Evolutionary conservation across 2,113 vertebrate species (phyloP), one percentile per base, ranked within the genome.

Genomic region (Gopherus evgoodei): DNA sequence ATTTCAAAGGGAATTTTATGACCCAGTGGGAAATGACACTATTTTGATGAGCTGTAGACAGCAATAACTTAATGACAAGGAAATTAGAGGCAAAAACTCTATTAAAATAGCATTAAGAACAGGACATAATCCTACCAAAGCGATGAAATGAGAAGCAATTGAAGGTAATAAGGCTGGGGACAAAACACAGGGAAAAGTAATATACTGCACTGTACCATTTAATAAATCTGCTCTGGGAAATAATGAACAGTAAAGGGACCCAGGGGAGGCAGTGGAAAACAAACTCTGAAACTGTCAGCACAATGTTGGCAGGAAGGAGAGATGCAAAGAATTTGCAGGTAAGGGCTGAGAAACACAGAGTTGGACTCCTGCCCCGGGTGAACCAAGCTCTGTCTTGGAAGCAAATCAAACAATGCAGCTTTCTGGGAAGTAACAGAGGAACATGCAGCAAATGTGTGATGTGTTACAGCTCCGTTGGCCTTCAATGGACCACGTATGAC

Each of bases 61-160:
- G 86, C 91, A 93, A 89, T 90, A 86, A 89, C 83, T 90, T 93
- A 89, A 92, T 86, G 78, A 90, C 83, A 86, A 93, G 87, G 91
- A 93, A 93, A 93, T 93, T 93, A 89, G 87, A 93, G 81, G 72
- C 76, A 85, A 89, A 89, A 87, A 87, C 83, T 94, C 93, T 94
- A 94, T 94, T 90, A 90, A 88, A 84, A 88, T 87, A 84, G 81
- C 93, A 91, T 94, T 94, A 90, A 90, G 81, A 54, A 12, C 11
- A 84, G 84, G 84, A 93, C 87, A 83, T 90, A 90, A 93, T 90
- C 72, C 89, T 94, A 79, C 56, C 62, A 86, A 87, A 91, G 89
- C 89, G 91, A 94, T 83, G 89, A 90, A 83, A 93, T 88, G 88
- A 90, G 69, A 90, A 87, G 89, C 69, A 87, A 84, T 90, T 81